Percentiles rank a stretch among this genome's conserved stretches.
phyloP scores from a whole-genome alignment of 2,888 invertebrate species.

The Polietes domitor region DNA sequence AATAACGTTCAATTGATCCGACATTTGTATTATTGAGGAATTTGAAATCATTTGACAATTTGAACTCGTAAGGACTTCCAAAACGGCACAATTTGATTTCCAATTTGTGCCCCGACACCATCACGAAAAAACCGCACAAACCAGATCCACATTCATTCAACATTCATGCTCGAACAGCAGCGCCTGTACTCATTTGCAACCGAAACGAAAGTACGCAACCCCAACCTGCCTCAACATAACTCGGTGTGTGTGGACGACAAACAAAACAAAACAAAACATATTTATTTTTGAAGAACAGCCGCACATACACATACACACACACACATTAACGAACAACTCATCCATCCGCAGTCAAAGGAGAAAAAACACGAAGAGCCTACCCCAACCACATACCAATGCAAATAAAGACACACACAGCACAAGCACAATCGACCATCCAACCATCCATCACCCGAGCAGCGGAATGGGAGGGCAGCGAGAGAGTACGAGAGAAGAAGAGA shows the following conservation, averaged over 20 bases:
- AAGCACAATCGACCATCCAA: not conserved
- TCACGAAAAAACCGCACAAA: too few species aligned
- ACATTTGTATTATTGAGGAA: too few species aligned
- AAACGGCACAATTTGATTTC: too few species aligned
- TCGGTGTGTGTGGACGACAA: conserved; percentile 5
- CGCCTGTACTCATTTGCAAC: not conserved
- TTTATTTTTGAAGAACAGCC: conserved; percentile 16
- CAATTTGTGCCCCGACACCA: too few species aligned
- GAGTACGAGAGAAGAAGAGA: not conserved
- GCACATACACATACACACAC: conserved; percentile 19
- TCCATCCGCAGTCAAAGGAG: not conserved
- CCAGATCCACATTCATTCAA: not conserved
- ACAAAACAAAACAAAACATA: conserved; percentile 28
- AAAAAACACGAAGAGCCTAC: conserved; percentile 42
- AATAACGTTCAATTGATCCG: too few species aligned
- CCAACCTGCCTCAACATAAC: conserved; percentile 63
- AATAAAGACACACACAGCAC: not conserved
- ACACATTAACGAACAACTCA: conserved; percentile 22
- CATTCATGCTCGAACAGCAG: not conserved
- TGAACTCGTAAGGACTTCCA: too few species aligned
- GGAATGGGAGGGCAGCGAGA: not conserved
- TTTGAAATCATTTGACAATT: too few species aligned
- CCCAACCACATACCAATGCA: conserved; percentile 42
- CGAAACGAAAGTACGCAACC: conserved; percentile 8
- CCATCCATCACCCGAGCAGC: not conserved